A percentile compares a stretch with the other conserved stretches of the same genome.
Conservation (phyloP, 2,113 vertebrate genomes). For the Planiliza haematocheilus region DNA sequence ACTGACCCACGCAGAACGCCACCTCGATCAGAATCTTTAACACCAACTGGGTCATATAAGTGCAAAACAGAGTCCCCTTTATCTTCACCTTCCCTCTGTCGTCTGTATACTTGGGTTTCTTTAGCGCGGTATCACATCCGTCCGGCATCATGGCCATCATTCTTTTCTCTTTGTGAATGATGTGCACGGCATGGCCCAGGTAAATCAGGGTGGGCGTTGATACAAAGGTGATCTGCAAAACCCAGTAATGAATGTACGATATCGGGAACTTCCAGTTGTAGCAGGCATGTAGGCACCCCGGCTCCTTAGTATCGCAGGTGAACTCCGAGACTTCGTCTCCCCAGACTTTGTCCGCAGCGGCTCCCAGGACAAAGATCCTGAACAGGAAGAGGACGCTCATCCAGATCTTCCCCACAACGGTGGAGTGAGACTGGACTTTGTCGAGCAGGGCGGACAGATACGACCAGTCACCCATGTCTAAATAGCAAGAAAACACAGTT, state of each 20-base stretch:
- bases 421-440: conserved; percentile 82
- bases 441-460: conserved; percentile 77
- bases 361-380: conserved; percentile 78
- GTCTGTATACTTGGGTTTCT: conserved; percentile 81
- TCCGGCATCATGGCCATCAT: conserved; percentile 70
- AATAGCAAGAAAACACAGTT: too few relatives aligned
- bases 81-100: conserved; percentile 88
- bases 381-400: conserved; percentile 83
- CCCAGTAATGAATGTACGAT: conserved; percentile 82
- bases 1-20: conserved; percentile 89
- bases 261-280: conserved; percentile 82
- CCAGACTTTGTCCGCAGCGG: conserved; percentile 79
- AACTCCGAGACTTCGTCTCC: conserved; percentile 77
- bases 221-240: conserved; percentile 81
- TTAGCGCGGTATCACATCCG: conserved; percentile 3
- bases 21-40: conserved; percentile 91
- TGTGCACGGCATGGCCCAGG: conserved; percentile 77
- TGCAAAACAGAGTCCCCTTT: conserved; percentile 88
- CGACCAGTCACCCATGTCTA: conserved; percentile 81
- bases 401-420: conserved; percentile 83
- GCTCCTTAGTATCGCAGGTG: conserved; percentile 71
- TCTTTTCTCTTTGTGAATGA: conserved; percentile 77
- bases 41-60: conserved; percentile 91
- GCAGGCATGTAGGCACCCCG: conserved; percentile 76
- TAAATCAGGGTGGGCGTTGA: conserved; percentile 79